Conservation (phyloP, 1,140 invertebrate genomes). For the Drosophila orena region DNA sequence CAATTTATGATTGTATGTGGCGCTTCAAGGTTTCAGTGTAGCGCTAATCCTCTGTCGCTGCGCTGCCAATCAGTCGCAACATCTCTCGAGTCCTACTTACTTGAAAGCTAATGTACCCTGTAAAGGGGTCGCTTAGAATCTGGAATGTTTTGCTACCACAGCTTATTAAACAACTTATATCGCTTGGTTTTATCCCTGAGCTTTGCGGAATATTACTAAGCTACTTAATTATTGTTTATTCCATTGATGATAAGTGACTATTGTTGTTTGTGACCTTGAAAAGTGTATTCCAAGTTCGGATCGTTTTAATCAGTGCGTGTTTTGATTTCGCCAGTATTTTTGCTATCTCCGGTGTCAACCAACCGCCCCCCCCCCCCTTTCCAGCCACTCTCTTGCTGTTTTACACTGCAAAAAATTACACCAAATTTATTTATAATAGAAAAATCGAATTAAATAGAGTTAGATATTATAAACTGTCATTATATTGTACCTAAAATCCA, state of each 20-base stretch:
- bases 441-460: no score
- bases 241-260: not conserved
- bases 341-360: slow-evolving; percentile 29
- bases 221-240: not conserved
- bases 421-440: not conserved
- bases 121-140: not conserved
- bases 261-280: slow-evolving; percentile 19
- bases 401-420: not conserved
- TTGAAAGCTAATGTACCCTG: not conserved
- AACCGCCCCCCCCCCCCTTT: not conserved
- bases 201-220: not conserved
- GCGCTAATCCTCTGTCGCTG: not conserved
- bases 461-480: no score
- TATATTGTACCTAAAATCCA: no score
- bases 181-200: no score
- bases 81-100: not conserved
- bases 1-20: not conserved
- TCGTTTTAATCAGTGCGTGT: slow-evolving; percentile 15
- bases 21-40: not conserved
- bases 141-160: not conserved
- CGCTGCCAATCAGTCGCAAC: not conserved
- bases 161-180: not conserved
- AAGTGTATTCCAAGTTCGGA: slow-evolving; percentile 32
- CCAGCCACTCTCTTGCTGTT: not conserved
- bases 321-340: slow-evolving; percentile 35